Evolutionary conservation across 2,888 invertebrate species (phyloP).

Genomic region (Perdita meconis): DNA sequence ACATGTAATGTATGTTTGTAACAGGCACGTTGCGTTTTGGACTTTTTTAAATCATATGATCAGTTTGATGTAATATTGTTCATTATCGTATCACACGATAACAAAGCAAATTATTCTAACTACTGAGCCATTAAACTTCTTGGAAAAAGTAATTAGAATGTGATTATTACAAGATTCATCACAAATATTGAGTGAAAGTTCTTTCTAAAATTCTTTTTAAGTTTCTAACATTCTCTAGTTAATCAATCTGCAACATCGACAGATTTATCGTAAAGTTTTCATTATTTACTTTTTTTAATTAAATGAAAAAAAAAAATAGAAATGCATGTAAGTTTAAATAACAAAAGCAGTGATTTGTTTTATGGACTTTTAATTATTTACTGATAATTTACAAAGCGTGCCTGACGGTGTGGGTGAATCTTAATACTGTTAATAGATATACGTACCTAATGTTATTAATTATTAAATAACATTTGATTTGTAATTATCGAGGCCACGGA

Average conservation of each 20-base stretch:
- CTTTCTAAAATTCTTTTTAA: too few species aligned
- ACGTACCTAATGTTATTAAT: constrained; percentile 79
- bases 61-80: too few species aligned
- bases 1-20: constrained; percentile 49
- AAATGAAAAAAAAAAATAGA: too few species aligned
- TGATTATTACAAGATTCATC: too few species aligned
- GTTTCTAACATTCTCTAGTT: too few species aligned
- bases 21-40: constrained; percentile 55
- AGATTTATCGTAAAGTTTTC: constrained; percentile 34
- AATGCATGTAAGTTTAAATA: constrained; percentile 2
- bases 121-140: too few species aligned
- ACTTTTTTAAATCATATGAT: constrained; percentile 22
- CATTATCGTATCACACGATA: background rate
- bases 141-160: background rate
- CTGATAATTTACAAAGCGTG: constrained; percentile 67
- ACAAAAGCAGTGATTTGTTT: constrained; percentile 42
- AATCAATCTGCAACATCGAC: background rate
- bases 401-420: constrained; percentile 74
- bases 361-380: constrained; percentile 50
- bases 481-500: constrained; percentile 55
- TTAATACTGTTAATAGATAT: constrained; percentile 79
- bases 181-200: too few species aligned
- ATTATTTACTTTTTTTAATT: too few species aligned
- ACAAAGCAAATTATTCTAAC: too few species aligned
- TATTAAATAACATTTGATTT: constrained; percentile 69